A percentile compares a stretch with the other conserved stretches of the same genome.
Conservation (phyloP, 2,888 invertebrate genomes). For the Ariolimax columbianus region DNA sequence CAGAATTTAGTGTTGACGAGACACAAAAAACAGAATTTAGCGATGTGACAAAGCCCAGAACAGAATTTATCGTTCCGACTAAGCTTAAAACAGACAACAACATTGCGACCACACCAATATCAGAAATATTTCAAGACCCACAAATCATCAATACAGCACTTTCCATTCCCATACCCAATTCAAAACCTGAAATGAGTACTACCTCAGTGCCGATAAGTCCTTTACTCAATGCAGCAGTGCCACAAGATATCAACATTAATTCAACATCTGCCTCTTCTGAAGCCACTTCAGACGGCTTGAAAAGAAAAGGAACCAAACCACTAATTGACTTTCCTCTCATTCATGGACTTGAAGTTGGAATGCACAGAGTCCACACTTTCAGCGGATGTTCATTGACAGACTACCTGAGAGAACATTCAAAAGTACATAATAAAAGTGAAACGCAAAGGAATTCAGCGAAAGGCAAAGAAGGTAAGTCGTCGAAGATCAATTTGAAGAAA, state of each 20-base stretch:
- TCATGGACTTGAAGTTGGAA: slow-evolving; percentile 40
- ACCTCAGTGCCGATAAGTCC: neutral
- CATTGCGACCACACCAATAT: neutral
- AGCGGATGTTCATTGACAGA: slow-evolving; percentile 19
- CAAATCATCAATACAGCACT: neutral
- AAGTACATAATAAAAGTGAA: slow-evolving; percentile 49
- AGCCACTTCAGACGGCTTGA: neutral
- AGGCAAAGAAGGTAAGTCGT: neutral
- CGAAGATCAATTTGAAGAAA: neutral
- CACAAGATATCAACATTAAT: neutral
- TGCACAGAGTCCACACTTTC: neutral
- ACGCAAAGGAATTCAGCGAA: neutral
- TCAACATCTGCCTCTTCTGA: neutral
- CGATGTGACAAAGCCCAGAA: neutral
- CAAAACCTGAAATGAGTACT: neutral
- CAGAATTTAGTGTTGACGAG: neutral
- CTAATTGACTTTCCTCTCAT: slow-evolving; percentile 22
- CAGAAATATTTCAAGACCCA: neutral
- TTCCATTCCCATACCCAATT: neutral
- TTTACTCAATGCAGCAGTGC: neutral
- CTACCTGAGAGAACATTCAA: slow-evolving; percentile 38
- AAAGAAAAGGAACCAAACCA: neutral
- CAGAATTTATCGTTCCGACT: neutral
- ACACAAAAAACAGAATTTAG: neutral
- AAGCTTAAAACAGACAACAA: neutral